Conservation (phyloP, 2,888 invertebrate species). For the Macaria liturata region DNA sequence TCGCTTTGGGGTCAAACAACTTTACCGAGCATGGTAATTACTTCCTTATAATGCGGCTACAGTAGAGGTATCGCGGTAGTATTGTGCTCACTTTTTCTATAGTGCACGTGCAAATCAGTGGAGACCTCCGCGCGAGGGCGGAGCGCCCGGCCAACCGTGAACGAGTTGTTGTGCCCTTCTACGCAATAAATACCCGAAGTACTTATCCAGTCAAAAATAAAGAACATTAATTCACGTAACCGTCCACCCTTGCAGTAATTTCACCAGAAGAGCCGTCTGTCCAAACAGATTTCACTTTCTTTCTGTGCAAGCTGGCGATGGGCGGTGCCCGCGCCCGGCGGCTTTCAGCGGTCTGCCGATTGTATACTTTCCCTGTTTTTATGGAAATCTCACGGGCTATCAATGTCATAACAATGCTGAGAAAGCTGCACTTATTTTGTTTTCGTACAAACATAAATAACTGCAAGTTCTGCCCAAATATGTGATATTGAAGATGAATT, state of each 20-base stretch:
- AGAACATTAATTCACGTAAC: constrained; percentile 26
- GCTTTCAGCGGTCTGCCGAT: constrained; percentile 63
- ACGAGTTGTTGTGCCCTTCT: constrained; percentile 53
- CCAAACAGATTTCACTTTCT: constrained; percentile 73
- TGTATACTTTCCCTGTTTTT: constrained; percentile 80
- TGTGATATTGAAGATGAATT: too few species aligned
- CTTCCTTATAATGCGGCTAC: constrained; percentile 51
- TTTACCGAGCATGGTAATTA: constrained; percentile 51
- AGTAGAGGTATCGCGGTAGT: constrained; percentile 41
- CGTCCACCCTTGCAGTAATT: constrained; percentile 36
- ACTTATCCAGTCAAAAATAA: constrained; percentile 26
- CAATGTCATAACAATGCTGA: constrained; percentile 60
- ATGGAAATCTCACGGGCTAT: constrained; percentile 66
- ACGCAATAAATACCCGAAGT: constrained; percentile 25
- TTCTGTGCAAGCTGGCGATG: constrained; percentile 58
- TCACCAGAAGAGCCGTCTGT: constrained; percentile 40
- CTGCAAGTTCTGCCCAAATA: too few species aligned
- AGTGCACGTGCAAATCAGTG: constrained; percentile 49
- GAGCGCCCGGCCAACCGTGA: constrained; percentile 58
- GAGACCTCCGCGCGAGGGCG: constrained; percentile 56
- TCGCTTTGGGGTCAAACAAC: constrained; percentile 56
- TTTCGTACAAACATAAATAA: constrained; percentile 1
- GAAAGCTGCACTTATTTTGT: constrained; percentile 44
- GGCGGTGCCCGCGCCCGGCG: constrained; percentile 68
- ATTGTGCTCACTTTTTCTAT: constrained; percentile 52